These are phyloP conservation scores for Menidia menidia DNA, from an alignment of 2,797 vertebrate species.

Conservation along the genomic window DNA sequence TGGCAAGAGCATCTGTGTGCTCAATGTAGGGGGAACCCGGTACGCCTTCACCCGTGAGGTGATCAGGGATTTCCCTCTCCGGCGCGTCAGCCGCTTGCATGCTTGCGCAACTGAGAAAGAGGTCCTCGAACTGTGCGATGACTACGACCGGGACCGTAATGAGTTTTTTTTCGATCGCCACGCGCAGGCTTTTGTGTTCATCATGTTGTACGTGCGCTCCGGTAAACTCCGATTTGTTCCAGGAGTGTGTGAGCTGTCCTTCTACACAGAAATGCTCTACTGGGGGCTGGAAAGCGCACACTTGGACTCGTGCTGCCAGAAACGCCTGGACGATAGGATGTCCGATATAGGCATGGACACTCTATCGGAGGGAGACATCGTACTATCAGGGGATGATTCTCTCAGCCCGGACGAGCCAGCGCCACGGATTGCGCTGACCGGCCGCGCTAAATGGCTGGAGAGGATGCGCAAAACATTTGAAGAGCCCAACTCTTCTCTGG, in stretches of 20 bases:
- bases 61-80: slow-evolving; percentile 96
- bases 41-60: slow-evolving; percentile 95
- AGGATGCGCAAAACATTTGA: slow-evolving; percentile 94
- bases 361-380: slow-evolving; percentile 84
- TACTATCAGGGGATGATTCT: slow-evolving; percentile 73
- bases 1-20: slow-evolving; percentile 86
- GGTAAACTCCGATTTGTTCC: slow-evolving; percentile 96
- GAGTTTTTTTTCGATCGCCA: slow-evolving; percentile 99
- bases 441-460: slow-evolving; percentile 90
- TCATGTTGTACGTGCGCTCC: slow-evolving; percentile 96
- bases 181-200: slow-evolving; percentile 97
- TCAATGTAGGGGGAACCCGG: slow-evolving; percentile 97
- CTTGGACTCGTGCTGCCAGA: slow-evolving; percentile 96
- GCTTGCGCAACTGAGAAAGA: slow-evolving; percentile 95
- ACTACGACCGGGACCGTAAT: slow-evolving; percentile 96
- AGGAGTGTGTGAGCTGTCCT: slow-evolving; percentile 97
- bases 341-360: slow-evolving; percentile 90
- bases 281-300: slow-evolving; percentile 97
- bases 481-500: slow-evolving; percentile 94
- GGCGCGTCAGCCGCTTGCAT: slow-evolving; percentile 94
- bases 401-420: slow-evolving; percentile 57
- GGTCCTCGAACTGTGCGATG: slow-evolving; percentile 97
- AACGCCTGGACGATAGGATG: slow-evolving; percentile 96
- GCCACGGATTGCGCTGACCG: slow-evolving; percentile 60
- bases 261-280: slow-evolving; percentile 98